Conservation (phyloP, 2,797 vertebrate species). For the Falco berigora region DNA sequence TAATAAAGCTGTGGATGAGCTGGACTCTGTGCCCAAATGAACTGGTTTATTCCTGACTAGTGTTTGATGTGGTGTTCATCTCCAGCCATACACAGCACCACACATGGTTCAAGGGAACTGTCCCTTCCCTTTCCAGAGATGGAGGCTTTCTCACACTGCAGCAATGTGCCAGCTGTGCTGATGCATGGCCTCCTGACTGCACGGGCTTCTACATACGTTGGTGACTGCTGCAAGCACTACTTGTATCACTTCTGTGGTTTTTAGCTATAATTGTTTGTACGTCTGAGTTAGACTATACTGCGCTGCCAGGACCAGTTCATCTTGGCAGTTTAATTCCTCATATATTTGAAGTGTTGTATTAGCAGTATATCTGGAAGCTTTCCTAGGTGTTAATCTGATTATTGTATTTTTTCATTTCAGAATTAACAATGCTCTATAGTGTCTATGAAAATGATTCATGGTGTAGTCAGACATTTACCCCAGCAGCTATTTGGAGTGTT, state of each 20-base stretch:
- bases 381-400: constrained; percentile 14
- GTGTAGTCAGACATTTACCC: neutral
- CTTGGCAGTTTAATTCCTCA: neutral
- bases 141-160: neutral
- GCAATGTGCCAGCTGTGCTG: neutral
- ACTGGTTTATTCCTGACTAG: neutral
- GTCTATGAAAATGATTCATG: neutral
- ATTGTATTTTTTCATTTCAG: neutral
- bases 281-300: neutral
- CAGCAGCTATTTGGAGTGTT: neutral
- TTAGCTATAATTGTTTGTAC: rapidly evolving
- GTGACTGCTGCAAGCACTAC: neutral
- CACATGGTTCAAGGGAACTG: neutral
- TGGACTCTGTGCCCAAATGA: neutral
- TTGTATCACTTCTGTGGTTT: neutral
- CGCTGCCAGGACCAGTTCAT: neutral
- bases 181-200: neutral
- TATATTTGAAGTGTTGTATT: neutral
- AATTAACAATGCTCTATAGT: neutral
- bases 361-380: neutral
- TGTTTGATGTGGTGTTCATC: neutral
- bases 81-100: neutral
- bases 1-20: neutral
- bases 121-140: neutral
- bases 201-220: rapidly evolving